Evolutionary conservation across 2,888 invertebrate genomes (phyloP), one percentile per base, ranked within the genome.

Genomic region (Stenodema calcarata): DNA sequence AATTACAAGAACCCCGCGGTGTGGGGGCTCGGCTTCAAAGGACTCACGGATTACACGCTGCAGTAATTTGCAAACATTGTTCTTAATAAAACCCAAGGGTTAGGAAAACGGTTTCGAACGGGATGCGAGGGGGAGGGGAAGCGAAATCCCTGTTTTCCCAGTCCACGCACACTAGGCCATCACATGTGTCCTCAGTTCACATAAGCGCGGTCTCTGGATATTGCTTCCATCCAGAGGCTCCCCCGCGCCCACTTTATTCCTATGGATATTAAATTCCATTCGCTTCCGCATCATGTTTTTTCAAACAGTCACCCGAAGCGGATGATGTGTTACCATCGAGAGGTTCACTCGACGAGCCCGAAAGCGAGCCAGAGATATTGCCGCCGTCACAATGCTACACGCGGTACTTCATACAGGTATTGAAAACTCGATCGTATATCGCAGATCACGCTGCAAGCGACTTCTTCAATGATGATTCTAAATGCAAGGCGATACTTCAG

Each of bases 31-130:
- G 44, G 69, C 86, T 86, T 86, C 86, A 86, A 86, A 86, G 86
- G 76, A 50, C 42, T 30, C 70, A 78, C 83, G 83, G 86, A 86
- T 86, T 86, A 86, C 86, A 86, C 86, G 86, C 76, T 76, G 86
- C 76, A 86, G 86, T 86, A 86, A 86, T 86, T 86, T 86, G 86
- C 86, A 86, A 86, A 86, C 86, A 86, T 86, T 86, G 86, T 86
- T 86, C 86, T 86, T 86, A 86, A 86, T 86, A 86, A 86, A 86
- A 86, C 78, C 50, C 28, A 44, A 44, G 42, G 47, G 30, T 28
- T 23, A 50, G 50, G 80, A 54, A 44, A 28, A 27, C 62, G 47
- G 62, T 62, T 62, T 23, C 12, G 7, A 11, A 16, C 73, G 12
- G 16, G 42, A 0, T 27, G 35, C 41, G 3, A 0, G 50, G 23